Conservation (phyloP, 2,113 vertebrate genomes). For the Anas platyrhynchos region DNA sequence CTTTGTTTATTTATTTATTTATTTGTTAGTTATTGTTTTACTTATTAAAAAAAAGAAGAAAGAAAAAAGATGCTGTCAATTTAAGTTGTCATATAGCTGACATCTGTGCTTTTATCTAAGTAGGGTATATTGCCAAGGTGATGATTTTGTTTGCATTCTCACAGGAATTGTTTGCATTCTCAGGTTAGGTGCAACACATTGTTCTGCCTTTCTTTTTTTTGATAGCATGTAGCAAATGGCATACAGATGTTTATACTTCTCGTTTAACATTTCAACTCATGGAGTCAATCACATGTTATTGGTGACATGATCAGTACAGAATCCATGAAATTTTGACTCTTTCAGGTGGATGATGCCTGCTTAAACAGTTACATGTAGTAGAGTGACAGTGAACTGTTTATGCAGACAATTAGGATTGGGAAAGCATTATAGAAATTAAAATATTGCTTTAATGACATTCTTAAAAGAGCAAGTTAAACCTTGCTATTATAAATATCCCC, state of each 20-base stretch:
- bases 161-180: neutral
- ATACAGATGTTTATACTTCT: neutral
- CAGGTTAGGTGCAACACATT: neutral
- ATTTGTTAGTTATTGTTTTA: neutral
- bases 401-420: neutral
- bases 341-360: constrained; percentile 10
- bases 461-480: neutral
- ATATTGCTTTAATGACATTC: neutral
- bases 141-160: neutral
- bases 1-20: neutral
- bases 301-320: neutral
- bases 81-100: neutral
- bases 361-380: constrained; percentile 38
- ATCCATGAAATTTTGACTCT: neutral
- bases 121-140: neutral
- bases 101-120: neutral
- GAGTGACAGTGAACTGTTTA: neutral
- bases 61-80: neutral
- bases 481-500: neutral
- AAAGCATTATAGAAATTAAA: neutral
- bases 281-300: neutral
- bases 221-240: neutral
- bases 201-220: neutral
- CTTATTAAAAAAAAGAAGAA: neutral
- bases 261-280: neutral